phyloP scores from a whole-genome alignment of 2,797 vertebrate genomes.

The Parotocinclus haroldoi region DNA sequence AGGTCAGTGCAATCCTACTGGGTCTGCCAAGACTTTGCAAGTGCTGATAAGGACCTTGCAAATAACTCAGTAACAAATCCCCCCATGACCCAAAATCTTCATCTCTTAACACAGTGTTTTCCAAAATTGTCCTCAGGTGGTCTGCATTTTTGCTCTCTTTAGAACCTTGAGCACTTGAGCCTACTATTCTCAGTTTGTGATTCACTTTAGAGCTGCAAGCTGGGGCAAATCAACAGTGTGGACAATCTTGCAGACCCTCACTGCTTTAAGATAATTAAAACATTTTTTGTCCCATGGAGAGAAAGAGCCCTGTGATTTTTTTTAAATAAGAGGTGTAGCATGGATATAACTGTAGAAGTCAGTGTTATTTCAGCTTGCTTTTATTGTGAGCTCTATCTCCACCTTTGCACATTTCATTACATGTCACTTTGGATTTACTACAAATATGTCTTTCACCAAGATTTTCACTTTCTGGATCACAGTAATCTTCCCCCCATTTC shows the following conservation, averaged over 20 bases:
- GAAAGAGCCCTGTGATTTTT: too few relatives aligned
- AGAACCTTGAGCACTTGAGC: too few relatives aligned
- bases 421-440: slow-evolving; percentile 31
- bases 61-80: slow-evolving; percentile 79
- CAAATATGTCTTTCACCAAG: slow-evolving; percentile 45
- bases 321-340: slow-evolving; percentile 49
- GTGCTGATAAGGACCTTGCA: slow-evolving; percentile 75
- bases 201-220: too few relatives aligned
- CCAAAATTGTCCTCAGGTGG: not conserved
- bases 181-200: too few relatives aligned
- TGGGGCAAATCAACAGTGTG: too few relatives aligned
- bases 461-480: slow-evolving; percentile 25
- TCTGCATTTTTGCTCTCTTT: too few relatives aligned
- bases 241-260: too few relatives aligned
- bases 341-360: slow-evolving; percentile 33
- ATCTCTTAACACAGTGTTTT: slow-evolving; percentile 49
- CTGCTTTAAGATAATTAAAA: too few relatives aligned
- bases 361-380: slow-evolving; percentile 7
- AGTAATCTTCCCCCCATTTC: slow-evolving; percentile 40
- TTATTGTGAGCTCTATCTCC: slow-evolving; percentile 5
- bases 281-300: too few relatives aligned
- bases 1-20: slow-evolving; percentile 70
- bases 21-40: slow-evolving; percentile 72
- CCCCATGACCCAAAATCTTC: slow-evolving; percentile 73
- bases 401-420: slow-evolving; percentile 13